Evolutionary conservation across 2,888 invertebrate species (phyloP), one percentile per base, ranked within the genome.

Genomic region (Plagodis pulveraria): DNA sequence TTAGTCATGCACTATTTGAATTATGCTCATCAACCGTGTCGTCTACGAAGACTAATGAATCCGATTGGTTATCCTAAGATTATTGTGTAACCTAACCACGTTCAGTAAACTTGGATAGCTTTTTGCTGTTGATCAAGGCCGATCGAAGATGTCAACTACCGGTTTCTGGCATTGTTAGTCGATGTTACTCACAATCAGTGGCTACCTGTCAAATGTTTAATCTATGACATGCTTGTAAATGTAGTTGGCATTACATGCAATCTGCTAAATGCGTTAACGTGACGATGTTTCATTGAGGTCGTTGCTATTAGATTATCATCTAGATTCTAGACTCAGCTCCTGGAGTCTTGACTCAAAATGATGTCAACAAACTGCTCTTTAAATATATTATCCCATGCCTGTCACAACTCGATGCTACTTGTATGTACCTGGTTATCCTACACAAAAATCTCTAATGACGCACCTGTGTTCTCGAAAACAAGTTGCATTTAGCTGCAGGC

Each of bases 401-500:
- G 50, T 54, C 50, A 40, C 54, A 51, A 38, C 55, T 54, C 50
- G 36, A 33, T 34, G 58, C 58, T 58, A 58, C 58, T 54, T 67
- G 71, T 69, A 68, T 66, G 62, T 70, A 70, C 67, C 73, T 68
- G 58, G 54, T 63, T 64, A 63, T 67, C 64, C 57, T 62, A 53
- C 42, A 44, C 63, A 66, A 72, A 85, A 72, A 85, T 83, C 79
- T 80, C 76, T 78, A 76, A 79, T 82, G 81, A 78, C 76, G 70
- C 72, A 79, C 77, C 74, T 71, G 80, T 73, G 70, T 70, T 77
- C 76, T 65, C 42, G n/a, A 71, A 83, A 86, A 89, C 86, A 83
- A 83, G 87, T 87, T 88, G 86, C 87, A 87, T 78, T 75, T 67
- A 72, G 79, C 75, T 86, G 83, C 83, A 87, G 80, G 80, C 82